A percentile compares a stretch with the other conserved stretches of the same genome.
Evolutionary conservation across 2,888 invertebrate genomes (phyloP).

Genomic region (Drosophila neonasuta): DNA sequence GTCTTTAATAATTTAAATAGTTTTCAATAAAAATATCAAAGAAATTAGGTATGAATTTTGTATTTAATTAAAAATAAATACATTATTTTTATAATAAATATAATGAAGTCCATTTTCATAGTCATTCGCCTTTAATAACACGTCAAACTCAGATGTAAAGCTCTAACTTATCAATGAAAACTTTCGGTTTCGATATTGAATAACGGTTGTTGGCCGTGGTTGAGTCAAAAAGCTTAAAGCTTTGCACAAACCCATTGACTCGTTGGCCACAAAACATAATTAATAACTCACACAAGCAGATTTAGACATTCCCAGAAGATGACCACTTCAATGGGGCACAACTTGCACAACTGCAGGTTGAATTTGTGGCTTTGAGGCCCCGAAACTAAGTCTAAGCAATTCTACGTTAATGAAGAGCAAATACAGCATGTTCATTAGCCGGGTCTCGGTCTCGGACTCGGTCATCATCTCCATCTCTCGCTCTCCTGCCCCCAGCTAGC

Average conservation of each 20-base stretch:
- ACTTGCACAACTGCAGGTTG: conserved; percentile 35
- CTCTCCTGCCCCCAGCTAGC: neutral
- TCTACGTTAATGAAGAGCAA: conserved; percentile 42
- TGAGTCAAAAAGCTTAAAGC: conserved; percentile 36
- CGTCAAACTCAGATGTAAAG: conserved; percentile 2
- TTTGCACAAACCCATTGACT: conserved; percentile 15
- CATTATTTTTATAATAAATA: neutral
- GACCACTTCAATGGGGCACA: conserved; percentile 20
- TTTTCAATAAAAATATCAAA: neutral
- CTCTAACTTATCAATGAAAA: conserved; percentile 13
- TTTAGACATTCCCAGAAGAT: conserved; percentile 23
- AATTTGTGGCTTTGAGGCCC: conserved; percentile 39
- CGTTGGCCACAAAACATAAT: conserved; percentile 1
- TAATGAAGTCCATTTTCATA: neutral
- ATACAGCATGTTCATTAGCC: conserved; percentile 59
- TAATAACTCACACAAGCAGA: conserved; percentile 8
- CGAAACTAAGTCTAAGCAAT: conserved; percentile 26
- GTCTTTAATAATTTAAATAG: neutral
- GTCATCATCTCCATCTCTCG: neutral
- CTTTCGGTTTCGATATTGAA: conserved; percentile 52
- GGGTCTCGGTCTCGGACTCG: neutral
- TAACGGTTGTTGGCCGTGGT: conserved; percentile 39
- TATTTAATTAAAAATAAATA: neutral
- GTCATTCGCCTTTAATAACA: neutral
- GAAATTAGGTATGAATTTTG: neutral